These are phyloP conservation scores for Burhinus bistriatus DNA, from an alignment of 2,113 vertebrate genomes.

Conservation along the genomic window DNA sequence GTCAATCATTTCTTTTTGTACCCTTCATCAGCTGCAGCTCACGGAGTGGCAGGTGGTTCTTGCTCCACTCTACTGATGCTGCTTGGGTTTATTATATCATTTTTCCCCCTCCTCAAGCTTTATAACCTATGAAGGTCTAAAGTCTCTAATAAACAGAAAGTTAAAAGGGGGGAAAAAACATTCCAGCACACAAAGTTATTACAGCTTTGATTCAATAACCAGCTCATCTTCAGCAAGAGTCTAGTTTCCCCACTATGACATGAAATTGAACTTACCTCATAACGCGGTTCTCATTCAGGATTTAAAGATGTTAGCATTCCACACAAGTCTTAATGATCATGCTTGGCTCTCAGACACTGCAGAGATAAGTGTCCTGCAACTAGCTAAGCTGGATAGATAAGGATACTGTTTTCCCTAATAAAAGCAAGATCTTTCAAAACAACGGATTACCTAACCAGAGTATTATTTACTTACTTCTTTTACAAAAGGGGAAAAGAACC, in stretches of 20 bases:
- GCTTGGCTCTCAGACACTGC: conserved; percentile 13
- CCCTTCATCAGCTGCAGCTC: background rate
- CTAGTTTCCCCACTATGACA: conserved; percentile 26
- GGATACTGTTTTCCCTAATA: background rate
- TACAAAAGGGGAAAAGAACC: background rate
- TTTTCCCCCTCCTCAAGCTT: conserved; percentile 17
- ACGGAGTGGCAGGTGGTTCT: conserved; percentile 12
- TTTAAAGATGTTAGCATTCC: conserved; percentile 25
- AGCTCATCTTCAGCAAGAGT: background rate
- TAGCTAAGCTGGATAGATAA: background rate
- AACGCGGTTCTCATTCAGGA: background rate
- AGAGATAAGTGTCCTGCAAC: conserved; percentile 44
- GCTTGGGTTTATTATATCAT: conserved; percentile 52
- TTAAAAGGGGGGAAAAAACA: background rate
- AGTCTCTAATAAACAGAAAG: conserved; percentile 26
- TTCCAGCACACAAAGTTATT: background rate
- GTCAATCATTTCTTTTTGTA: conserved; percentile 58
- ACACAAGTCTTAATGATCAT: background rate
- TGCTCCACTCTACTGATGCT: conserved; percentile 25
- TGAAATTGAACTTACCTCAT: conserved; percentile 16
- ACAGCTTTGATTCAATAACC: background rate
- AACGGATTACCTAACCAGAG: background rate
- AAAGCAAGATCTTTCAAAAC: background rate
- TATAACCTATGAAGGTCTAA: conserved; percentile 47
- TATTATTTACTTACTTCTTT: background rate